Percentiles rank a stretch among this genome's conserved stretches.
These are phyloP conservation scores for Periparus ater DNA, from an alignment of 2,797 vertebrate genomes.

Conservation along the genomic window DNA sequence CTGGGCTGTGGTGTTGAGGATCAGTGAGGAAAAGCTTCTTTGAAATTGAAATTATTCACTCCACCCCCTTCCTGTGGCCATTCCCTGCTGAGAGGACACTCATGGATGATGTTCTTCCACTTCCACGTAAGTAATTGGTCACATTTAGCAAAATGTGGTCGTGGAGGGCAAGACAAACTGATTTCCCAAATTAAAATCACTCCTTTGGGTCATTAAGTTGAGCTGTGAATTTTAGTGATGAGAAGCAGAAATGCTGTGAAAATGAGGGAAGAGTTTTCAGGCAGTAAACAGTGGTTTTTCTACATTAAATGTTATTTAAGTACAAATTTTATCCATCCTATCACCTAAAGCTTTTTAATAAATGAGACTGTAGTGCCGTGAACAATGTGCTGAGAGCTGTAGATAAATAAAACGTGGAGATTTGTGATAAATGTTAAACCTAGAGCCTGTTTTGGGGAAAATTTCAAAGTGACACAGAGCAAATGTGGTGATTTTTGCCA, in stretches of 20 bases:
- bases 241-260: neutral
- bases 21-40: neutral
- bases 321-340: neutral
- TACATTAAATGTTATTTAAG: neutral
- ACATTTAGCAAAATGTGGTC: neutral
- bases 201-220: neutral
- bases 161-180: neutral
- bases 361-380: neutral
- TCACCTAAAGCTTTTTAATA: neutral
- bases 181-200: neutral
- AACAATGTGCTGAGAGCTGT: neutral
- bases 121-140: rapidly evolving
- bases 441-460: neutral
- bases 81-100: neutral
- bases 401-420: neutral
- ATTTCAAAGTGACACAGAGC: neutral
- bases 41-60: neutral
- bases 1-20: neutral
- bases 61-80: neutral
- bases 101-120: neutral
- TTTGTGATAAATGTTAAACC: neutral
- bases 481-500: constrained; percentile 21
- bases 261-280: neutral
- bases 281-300: neutral
- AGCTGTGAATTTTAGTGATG: neutral